Base-by-base conservation (phyloP, 2,888 invertebrate species). In the Lissocephala sabroskyi region DNA sequence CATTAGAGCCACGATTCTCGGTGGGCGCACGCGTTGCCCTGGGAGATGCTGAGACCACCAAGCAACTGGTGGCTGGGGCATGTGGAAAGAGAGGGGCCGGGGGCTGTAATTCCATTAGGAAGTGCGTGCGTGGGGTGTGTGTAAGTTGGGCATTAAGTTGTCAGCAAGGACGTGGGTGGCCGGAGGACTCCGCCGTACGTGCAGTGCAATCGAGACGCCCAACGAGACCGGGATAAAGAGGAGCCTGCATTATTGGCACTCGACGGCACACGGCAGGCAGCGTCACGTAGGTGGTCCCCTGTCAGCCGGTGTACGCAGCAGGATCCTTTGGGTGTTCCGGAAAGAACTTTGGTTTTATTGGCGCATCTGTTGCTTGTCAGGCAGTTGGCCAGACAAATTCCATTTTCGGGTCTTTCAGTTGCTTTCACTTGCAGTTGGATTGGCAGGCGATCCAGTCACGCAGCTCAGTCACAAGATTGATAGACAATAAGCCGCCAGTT, bases 1-100 rank as follows among this genome's bases (percentile, higher is more conserved):
- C 61, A 70, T 70, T 61, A 59, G 41, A 14, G 44, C 37, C 29
- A 41, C n/a, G n/a, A 54, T 35, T 14, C 3, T 5, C 35, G 9
- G 35, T 35, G 13, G 13, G 35, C 14, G 14, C 23, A 3, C 7
- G 4, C 23, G 23, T 23, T 23, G 23, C 23, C 7, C 4, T 23
- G 7, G 23, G 4, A 3, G 23, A 5, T 23, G 7, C 23, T 7
- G 23, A 5, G 3, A 23, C 23, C 23, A 23, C 3, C 23, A 16
- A 14, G 35, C 35, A 35, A 16, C 35, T 35, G 26, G 26, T 14
- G 3, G 11, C 10, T 9, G 29, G 17, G 16, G 11, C n/a, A n/a
- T n/a, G n/a, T n/a, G n/a, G n/a, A n/a, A n/a, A n/a, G n/a, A n/a
- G n/a, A 10, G 11, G 3, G 45, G 44, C 32, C n/a, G 23, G 23